Evolutionary conservation across 2,113 vertebrate genomes (phyloP).

Genomic region (Petromus typicus): DNA sequence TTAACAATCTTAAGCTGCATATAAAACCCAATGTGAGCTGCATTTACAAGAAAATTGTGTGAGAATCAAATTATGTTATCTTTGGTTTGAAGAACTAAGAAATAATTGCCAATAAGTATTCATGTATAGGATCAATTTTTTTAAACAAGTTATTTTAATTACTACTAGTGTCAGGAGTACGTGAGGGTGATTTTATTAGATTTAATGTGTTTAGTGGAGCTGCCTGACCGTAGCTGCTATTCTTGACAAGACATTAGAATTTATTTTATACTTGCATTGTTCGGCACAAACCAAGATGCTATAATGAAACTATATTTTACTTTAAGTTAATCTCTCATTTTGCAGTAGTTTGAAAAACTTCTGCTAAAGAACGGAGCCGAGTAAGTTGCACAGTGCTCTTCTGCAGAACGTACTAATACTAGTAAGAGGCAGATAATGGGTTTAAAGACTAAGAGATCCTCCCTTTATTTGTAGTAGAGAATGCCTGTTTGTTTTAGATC

Average conservation of each 20-base stretch:
- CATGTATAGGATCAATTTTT: conserved; percentile 87
- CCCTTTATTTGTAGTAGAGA: not conserved
- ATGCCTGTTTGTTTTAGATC: not conserved
- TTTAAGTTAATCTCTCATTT: conserved; percentile 73
- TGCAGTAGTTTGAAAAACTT: conserved; percentile 54
- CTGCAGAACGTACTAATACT: not conserved
- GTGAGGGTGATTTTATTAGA: conserved; percentile 89
- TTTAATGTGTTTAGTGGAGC: conserved; percentile 86
- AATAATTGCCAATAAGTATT: conserved; percentile 93
- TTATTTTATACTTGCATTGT: conserved; percentile 80
- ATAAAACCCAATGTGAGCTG: conserved; percentile 87
- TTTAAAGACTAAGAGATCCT: not conserved
- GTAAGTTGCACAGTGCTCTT: conserved; percentile 22
- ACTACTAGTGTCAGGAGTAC: conserved; percentile 87
- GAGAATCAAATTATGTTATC: conserved; percentile 92
- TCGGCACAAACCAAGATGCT: conserved; percentile 69
- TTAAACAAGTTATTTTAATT: conserved; percentile 92
- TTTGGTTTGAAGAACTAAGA: conserved; percentile 90
- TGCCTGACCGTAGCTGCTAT: conserved; percentile 84
- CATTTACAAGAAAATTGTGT: conserved; percentile 89
- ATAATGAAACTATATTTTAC: conserved; percentile 71
- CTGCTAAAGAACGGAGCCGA: conserved; percentile 40
- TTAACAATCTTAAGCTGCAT: conserved; percentile 89
- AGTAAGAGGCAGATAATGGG: not conserved
- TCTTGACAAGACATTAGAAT: conserved; percentile 83